Percentiles rank a stretch among this genome's conserved stretches.
phyloP scores from a whole-genome alignment of 1,140 invertebrate genomes.

The Pollicipes pollicipes region DNA sequence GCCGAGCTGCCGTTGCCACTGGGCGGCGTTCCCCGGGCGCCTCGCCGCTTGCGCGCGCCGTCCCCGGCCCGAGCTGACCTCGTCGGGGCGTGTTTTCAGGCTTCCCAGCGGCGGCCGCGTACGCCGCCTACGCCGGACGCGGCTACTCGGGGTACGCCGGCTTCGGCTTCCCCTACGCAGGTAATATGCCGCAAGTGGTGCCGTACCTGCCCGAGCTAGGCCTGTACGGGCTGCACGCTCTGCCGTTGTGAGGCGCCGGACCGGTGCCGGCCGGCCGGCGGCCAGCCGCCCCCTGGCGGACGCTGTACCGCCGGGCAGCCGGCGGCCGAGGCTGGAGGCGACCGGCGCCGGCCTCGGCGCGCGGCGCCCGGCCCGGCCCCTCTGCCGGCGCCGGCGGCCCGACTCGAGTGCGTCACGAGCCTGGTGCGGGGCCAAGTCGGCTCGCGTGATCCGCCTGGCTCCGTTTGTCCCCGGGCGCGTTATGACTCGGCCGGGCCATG shows the following conservation, averaged over 20 bases:
- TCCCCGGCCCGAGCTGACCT: background rate
- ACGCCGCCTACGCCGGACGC: slow-evolving; percentile 78
- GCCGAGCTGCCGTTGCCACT: too few relatives aligned
- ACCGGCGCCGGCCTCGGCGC: too few relatives aligned
- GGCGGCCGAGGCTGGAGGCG: too few relatives aligned
- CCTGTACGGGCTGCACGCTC: slow-evolving; percentile 25
- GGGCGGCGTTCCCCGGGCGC: too few relatives aligned
- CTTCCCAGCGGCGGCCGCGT: slow-evolving; percentile 60
- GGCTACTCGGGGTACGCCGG: slow-evolving; percentile 89
- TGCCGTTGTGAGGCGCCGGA: slow-evolving; percentile 19
- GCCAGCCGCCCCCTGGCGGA: too few relatives aligned
- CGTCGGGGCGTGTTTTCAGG: slow-evolving; percentile 10
- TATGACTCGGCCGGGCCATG: background rate
- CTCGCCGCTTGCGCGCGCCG: too few relatives aligned
- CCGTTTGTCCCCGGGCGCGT: background rate
- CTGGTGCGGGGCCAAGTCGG: too few relatives aligned
- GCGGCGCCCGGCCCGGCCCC: too few relatives aligned
- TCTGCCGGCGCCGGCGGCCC: too few relatives aligned
- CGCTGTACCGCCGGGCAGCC: too few relatives aligned
- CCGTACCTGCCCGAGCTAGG: slow-evolving; percentile 43
- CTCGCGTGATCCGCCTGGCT: too few relatives aligned
- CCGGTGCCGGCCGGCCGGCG: background rate
- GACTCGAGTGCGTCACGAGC: too few relatives aligned
- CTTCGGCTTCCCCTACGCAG: slow-evolving; percentile 90
- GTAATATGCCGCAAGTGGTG: slow-evolving; percentile 49